Evolutionary conservation across 2,113 vertebrate species (phyloP), one percentile per base, ranked within the genome.

Genomic region (Aspidoscelis tigris): DNA sequence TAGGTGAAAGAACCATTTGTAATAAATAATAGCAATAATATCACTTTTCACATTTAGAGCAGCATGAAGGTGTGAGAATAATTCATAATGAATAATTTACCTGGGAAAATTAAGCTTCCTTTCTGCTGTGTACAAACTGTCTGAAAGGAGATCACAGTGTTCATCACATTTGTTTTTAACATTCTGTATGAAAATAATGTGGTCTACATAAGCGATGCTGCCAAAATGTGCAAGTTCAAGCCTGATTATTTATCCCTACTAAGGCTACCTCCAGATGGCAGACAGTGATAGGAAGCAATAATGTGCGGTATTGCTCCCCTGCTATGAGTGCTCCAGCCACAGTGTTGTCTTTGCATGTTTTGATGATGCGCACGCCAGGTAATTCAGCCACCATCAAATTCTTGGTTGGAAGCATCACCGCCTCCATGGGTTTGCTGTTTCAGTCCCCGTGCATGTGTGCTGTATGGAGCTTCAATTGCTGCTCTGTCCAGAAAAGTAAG

Each of bases 21-120:
- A 87, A 68, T 86, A 82, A 82, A 74, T 78, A 78, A 77, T 39
- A 86, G 78, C 66, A 77, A 86, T 55, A 89, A 82, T 71, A 74
- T 83, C 20, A 22, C 55, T 64, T 24, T 86, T 78, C 41, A 86
- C 26, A 81, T 50, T 22, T 74, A 78, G 3, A 73, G 76, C 74
- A 82, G 5, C 68, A 80, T 33, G 24, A 65, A 74, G 68, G 11
- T 84, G 81, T 58, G 53, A 26, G 44, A 74, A 64, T 61, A 77
- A 64, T 71, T 87, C 33, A 85, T 70, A 85, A 85, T 53, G 6
- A 85, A 81, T 61, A 88, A 79, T 87, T 91, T 88, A 71, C 43
- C 65, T 58, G 43, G n/a, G 61, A 12, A 8, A 69, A 24, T 76
- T 78, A 39, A 55, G 26, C 43, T 78, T 74, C 58, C 11, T 24